Percentiles rank a stretch among this genome's conserved stretches.
Conservation (phyloP, 2,797 vertebrate genomes). For the Myotis planiceps region DNA sequence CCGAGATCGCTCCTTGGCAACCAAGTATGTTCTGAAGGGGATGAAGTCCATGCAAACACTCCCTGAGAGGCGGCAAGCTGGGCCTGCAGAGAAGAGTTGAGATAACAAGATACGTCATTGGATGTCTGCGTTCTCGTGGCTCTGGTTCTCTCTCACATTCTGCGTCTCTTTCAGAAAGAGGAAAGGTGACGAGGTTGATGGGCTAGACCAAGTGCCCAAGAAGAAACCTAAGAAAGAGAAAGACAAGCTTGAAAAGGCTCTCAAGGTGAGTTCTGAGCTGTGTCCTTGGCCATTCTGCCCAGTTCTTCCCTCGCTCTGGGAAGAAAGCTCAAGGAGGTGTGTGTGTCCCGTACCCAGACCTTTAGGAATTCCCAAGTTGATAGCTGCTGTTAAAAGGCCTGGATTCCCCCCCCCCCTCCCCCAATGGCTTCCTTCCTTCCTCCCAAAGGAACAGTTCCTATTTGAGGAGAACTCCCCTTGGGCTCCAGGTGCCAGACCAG, state of each 20-base stretch:
- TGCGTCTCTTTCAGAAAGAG: constrained; percentile 90
- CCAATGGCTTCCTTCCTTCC: not conserved
- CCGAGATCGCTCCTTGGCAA: not conserved
- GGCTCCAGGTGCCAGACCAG: not conserved
- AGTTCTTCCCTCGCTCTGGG: not conserved
- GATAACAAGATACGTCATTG: fast-evolving
- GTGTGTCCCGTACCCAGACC: not conserved
- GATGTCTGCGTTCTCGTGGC: not conserved
- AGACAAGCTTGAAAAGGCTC: constrained; percentile 92
- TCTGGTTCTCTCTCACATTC: not conserved
- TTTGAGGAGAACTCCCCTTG: not conserved
- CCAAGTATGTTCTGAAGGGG: not conserved
- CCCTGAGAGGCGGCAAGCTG: fast-evolving
- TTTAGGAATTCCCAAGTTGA: not conserved
- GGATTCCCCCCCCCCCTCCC: not conserved
- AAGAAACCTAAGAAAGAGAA: constrained; percentile 96
- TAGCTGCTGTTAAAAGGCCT: not conserved
- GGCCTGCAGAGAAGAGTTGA: fast-evolving
- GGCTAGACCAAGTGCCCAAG: constrained; percentile 87
- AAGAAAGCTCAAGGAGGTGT: not conserved
- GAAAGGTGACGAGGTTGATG: constrained; percentile 92
- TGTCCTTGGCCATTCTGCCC: fast-evolving
- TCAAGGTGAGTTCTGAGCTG: constrained; percentile 91
- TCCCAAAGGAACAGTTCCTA: not conserved
- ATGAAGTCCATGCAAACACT: not conserved